These are phyloP conservation scores for Ceratitis capitata DNA, from an alignment of 1,140 invertebrate species.

Conservation along the genomic window DNA sequence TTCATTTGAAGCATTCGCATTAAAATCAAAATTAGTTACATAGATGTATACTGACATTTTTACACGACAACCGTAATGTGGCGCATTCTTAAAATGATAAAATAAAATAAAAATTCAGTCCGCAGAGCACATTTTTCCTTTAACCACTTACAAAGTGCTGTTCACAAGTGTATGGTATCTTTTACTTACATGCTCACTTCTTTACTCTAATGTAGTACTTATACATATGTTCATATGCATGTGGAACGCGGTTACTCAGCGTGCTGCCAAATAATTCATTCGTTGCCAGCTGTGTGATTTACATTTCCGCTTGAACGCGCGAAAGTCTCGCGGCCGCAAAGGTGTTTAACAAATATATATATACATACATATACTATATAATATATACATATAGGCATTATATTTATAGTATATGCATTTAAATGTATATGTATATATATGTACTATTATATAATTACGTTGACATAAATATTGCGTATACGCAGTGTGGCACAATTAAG, in stretches of 20 bases:
- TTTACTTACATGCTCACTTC: not conserved
- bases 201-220: too few relatives aligned
- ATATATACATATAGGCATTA: too few relatives aligned
- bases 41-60: not conserved
- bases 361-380: not conserved
- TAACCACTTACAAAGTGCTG: not conserved
- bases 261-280: slow-evolving; percentile 8
- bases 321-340: not conserved
- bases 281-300: slow-evolving; percentile 19
- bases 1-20: too few relatives aligned
- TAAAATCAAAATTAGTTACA: too few relatives aligned
- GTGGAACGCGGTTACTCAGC: not conserved
- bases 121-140: not conserved
- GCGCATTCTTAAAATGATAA: not conserved
- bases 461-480: not conserved
- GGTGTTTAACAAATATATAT: not conserved
- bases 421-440: not conserved
- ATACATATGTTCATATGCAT: too few relatives aligned
- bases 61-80: too few relatives aligned
- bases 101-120: too few relatives aligned
- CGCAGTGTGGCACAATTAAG: not conserved
- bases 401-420: not conserved
- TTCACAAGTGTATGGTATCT: not conserved
- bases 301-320: slow-evolving; percentile 13
- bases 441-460: not conserved